These are phyloP conservation scores for Anabacerthia variegaticeps DNA, from an alignment of 2,797 vertebrate species.

Conservation along the genomic window DNA sequence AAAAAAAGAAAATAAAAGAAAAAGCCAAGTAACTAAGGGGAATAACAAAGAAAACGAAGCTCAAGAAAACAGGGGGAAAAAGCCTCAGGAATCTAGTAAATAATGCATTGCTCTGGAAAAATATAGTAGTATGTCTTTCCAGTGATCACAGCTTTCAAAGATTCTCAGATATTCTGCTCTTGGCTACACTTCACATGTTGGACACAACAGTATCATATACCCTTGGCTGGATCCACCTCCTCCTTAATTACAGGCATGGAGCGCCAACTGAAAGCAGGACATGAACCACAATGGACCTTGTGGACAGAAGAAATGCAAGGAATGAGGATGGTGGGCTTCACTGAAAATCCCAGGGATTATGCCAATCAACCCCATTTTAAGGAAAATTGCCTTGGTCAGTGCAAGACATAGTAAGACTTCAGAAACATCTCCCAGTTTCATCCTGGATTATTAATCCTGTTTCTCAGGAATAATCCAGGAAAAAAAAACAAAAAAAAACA, in stretches of 20 bases:
- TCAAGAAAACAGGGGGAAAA: background rate
- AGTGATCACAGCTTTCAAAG: background rate
- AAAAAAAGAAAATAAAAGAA: background rate
- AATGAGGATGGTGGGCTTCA: background rate
- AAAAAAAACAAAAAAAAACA: background rate
- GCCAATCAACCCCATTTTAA: background rate
- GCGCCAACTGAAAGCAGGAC: background rate
- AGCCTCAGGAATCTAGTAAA: background rate
- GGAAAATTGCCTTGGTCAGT: background rate
- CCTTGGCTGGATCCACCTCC: background rate
- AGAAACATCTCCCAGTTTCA: background rate
- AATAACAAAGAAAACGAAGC: background rate
- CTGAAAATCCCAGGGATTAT: background rate
- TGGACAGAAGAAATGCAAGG: background rate
- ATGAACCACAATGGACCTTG: background rate
- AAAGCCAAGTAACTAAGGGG: background rate
- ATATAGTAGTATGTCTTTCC: background rate
- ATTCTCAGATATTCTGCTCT: background rate
- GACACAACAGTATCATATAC: background rate
- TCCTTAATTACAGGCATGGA: background rate
- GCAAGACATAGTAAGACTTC: background rate
- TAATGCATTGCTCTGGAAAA: background rate
- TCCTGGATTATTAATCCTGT: background rate
- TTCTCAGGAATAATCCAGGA: background rate
- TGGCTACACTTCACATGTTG: fast-evolving